Conservation (phyloP, 2,113 vertebrate genomes). For the Ptilonorhynchus violaceus region DNA sequence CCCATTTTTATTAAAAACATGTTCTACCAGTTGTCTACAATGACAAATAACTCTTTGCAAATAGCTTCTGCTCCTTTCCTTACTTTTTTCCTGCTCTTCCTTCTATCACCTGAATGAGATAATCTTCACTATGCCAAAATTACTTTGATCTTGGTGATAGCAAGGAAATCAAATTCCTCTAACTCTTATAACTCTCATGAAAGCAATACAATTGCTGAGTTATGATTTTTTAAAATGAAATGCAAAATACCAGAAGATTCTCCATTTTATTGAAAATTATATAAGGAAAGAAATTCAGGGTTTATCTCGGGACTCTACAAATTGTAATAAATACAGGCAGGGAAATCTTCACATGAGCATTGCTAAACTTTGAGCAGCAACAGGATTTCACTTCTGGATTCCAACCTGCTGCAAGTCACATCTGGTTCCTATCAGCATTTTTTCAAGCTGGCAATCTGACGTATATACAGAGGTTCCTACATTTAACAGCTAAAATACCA, state of each 20-base stretch:
- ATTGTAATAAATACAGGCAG: background rate
- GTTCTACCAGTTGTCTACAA: background rate
- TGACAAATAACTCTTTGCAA: background rate
- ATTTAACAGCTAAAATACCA: background rate
- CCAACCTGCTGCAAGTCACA: background rate
- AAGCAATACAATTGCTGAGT: background rate
- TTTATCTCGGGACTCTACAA: background rate
- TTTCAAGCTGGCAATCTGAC: background rate
- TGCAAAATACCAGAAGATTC: background rate
- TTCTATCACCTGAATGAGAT: background rate
- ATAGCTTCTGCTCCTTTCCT: background rate
- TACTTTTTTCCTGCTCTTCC: background rate
- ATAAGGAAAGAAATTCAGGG: background rate
- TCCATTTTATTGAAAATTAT: background rate
- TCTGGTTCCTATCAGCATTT: background rate
- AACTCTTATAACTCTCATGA: background rate
- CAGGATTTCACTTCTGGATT: background rate
- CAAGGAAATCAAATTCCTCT: background rate
- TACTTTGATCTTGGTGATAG: background rate
- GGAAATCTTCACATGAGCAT: background rate
- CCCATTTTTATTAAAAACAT: background rate
- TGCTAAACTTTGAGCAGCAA: background rate
- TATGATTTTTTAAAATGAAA: background rate
- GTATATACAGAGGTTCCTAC: background rate
- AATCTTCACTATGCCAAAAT: background rate